Percentiles rank a stretch among this genome's conserved stretches.
phyloP scores from a whole-genome alignment of 2,888 invertebrate species.

The Criorhina ranunculi region DNA sequence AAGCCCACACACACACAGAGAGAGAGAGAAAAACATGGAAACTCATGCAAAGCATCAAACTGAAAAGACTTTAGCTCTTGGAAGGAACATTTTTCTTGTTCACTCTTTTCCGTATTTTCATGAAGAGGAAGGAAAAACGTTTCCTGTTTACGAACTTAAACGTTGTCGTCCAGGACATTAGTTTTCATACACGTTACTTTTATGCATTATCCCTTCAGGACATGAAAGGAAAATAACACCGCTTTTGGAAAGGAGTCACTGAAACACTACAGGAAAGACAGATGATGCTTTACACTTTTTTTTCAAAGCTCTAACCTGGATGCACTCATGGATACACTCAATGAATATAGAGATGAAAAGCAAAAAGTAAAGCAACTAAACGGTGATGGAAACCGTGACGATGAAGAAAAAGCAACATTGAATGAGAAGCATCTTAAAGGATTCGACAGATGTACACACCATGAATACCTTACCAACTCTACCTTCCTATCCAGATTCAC shows the following conservation, averaged over 20 bases:
- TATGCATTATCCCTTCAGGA: conserved; percentile 72
- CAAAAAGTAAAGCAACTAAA: conserved; percentile 17
- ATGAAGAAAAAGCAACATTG: conserved; percentile 43
- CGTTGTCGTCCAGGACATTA: conserved; percentile 73
- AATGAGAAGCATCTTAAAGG: conserved; percentile 40
- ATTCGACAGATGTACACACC: conserved; percentile 38
- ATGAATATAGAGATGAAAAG: conserved; percentile 8
- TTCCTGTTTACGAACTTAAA: conserved; percentile 75
- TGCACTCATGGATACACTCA: conserved; percentile 57
- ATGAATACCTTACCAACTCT: neutral
- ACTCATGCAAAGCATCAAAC: conserved; percentile 57
- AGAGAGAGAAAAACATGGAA: neutral
- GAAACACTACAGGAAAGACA: conserved; percentile 31
- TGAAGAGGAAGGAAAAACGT: conserved; percentile 60
- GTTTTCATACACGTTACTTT: conserved; percentile 72
- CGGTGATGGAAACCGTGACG: conserved; percentile 31
- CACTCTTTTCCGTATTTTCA: conserved; percentile 7
- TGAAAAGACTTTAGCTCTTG: conserved; percentile 41
- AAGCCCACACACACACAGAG: neutral
- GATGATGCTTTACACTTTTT: conserved; percentile 14
- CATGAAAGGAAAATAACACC: conserved; percentile 65
- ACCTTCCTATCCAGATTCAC: neutral
- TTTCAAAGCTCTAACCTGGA: conserved; percentile 37
- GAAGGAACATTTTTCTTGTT: conserved; percentile 49
- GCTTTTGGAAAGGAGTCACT: conserved; percentile 40